phyloP scores from a whole-genome alignment of 2,888 invertebrate species.

The Odontomyia ornata region DNA sequence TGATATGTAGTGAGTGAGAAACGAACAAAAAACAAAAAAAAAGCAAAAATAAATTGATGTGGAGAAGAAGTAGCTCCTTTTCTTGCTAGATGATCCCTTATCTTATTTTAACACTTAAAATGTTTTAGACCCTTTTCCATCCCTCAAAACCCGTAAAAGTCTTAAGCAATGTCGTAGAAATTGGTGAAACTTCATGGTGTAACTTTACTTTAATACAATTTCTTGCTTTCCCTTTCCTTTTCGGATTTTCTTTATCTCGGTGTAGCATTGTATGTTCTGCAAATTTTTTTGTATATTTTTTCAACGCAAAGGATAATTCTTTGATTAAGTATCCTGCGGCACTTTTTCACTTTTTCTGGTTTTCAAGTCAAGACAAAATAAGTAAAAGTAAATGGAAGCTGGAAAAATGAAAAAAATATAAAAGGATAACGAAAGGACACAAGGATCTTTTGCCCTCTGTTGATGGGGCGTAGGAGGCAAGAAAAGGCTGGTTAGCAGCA shows the following conservation, averaged over 20 bases:
- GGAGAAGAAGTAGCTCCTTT: not conserved
- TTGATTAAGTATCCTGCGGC: conserved; percentile 44
- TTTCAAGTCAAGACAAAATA: not conserved
- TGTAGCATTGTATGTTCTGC: not conserved
- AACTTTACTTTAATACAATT: conserved; percentile 27
- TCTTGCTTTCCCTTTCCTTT: not conserved
- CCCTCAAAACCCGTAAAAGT: not conserved
- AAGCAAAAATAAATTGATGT: conserved; percentile 17
- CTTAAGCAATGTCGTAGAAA: not conserved
- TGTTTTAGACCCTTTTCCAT: conserved; percentile 21
- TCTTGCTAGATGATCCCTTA: conserved; percentile 26
- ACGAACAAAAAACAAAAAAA: not conserved
- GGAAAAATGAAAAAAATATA: not conserved
- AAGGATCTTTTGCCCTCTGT: not conserved
- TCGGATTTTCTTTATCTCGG: not conserved
- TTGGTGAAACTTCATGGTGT: conserved; percentile 4
- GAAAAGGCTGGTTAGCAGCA: too few species aligned
- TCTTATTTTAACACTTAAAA: conserved; percentile 29
- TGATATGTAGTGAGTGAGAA: too few species aligned
- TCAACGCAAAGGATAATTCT: conserved; percentile 36
- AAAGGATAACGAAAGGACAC: not conserved
- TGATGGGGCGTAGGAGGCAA: not conserved
- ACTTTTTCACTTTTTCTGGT: conserved; percentile 34
- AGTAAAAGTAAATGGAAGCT: not conserved
- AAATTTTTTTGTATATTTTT: not conserved